Conservation (phyloP, 2,113 vertebrate species). For the Mobula birostris region DNA sequence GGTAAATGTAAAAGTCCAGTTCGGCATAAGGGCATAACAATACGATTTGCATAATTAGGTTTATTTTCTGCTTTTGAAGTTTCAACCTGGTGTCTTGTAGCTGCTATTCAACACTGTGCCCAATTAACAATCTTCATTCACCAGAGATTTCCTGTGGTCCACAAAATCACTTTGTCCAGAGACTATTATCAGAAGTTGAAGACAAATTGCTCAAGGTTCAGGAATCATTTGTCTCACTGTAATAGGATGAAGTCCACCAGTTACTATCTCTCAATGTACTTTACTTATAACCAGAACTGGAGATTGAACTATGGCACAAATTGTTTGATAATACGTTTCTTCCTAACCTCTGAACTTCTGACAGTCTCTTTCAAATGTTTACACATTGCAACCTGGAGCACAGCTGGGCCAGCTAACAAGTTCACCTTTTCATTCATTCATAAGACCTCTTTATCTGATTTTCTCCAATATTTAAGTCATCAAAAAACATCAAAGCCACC, state of each 20-base stretch:
- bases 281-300: no score
- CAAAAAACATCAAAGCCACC: slow-evolving; percentile 4
- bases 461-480: background rate
- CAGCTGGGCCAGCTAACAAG: background rate
- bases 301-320: no score
- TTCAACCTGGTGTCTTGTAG: background rate
- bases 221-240: background rate
- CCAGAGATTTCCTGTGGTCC: background rate
- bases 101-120: background rate
- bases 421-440: slow-evolving; percentile 2
- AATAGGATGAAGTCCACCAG: background rate
- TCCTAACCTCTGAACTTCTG: background rate
- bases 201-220: background rate
- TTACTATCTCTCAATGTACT: background rate
- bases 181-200: background rate
- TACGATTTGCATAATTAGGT: slow-evolving; percentile 9
- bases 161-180: background rate
- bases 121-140: slow-evolving; percentile 3
- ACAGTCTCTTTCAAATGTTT: background rate
- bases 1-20: background rate
- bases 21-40: background rate
- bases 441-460: background rate
- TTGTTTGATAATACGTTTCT: no score
- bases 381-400: background rate
- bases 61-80: background rate